These are phyloP conservation scores for Acanthoscelides obtectus DNA, from an alignment of 2,888 invertebrate species.

Conservation along the genomic window DNA sequence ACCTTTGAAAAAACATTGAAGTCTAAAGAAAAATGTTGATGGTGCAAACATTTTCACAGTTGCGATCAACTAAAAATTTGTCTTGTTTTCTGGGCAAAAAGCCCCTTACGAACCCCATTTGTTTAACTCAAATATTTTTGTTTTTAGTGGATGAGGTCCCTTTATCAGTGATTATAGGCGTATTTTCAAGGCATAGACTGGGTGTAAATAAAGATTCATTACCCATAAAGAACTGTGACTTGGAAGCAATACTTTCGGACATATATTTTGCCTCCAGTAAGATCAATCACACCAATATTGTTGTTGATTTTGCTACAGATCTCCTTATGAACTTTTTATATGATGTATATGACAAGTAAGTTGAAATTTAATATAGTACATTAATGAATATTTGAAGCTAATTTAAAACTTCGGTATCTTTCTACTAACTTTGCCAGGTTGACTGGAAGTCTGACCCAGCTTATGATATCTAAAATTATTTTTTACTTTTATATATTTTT, in stretches of 20 bases:
- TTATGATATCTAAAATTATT: too few species aligned
- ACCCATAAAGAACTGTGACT: conserved; percentile 61
- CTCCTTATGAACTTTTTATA: conserved; percentile 61
- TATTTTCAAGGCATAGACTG: conserved; percentile 67
- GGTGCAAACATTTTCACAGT: too few species aligned
- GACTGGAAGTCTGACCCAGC: too few species aligned
- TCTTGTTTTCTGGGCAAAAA: background rate
- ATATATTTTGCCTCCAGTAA: conserved; percentile 70
- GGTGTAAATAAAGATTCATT: conserved; percentile 65
- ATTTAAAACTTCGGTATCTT: too few species aligned
- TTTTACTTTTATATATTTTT: conserved; percentile 8
- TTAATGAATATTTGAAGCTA: too few species aligned
- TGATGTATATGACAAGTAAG: conserved; percentile 65
- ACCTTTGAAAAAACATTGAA: too few species aligned
- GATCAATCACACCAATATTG: conserved; percentile 57
- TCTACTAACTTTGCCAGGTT: too few species aligned
- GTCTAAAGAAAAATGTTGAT: too few species aligned
- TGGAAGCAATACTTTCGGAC: conserved; percentile 68
- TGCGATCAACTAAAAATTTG: too few species aligned
- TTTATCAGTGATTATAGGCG: conserved; percentile 58
- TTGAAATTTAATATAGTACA: too few species aligned
- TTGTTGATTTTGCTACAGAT: conserved; percentile 61
- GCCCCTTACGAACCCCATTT: background rate
- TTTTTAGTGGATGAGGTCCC: conserved; percentile 40
- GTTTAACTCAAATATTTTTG: conserved; percentile 2